These are phyloP conservation scores for Gortyna flavago DNA, from an alignment of 2,888 invertebrate genomes.

Conservation along the genomic window DNA sequence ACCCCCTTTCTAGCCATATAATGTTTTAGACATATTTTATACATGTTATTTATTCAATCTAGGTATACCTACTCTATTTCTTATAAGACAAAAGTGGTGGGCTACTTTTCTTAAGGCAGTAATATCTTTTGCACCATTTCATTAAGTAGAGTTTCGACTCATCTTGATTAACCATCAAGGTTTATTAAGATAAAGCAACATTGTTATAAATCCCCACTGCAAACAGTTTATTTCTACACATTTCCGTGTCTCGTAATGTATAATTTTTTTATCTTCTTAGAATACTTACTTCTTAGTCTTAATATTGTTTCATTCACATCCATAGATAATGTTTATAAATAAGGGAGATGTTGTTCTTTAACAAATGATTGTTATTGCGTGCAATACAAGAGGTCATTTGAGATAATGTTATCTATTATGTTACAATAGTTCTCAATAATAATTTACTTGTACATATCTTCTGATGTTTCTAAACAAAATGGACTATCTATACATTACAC, in stretches of 20 bases:
- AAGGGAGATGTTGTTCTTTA: slow-evolving; percentile 24
- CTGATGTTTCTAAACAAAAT: slow-evolving; percentile 18
- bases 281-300: neutral
- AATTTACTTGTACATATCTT: slow-evolving; percentile 9
- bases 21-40: neutral
- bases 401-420: slow-evolving; percentile 48
- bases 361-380: slow-evolving; percentile 28
- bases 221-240: neutral
- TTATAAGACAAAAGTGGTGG: neutral
- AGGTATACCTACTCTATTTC: neutral
- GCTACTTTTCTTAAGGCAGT: neutral
- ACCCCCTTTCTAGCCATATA: too few species aligned
- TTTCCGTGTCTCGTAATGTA: too few species aligned
- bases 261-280: neutral
- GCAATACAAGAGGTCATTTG: slow-evolving; percentile 37
- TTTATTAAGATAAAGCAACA: neutral
- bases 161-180: neutral
- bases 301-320: neutral
- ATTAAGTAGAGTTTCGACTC: too few species aligned
- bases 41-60: neutral
- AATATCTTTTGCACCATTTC: neutral
- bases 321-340: slow-evolving; percentile 16
- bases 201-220: neutral
- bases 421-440: slow-evolving; percentile 24
- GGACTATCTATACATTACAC: neutral